phyloP scores from a whole-genome alignment of 2,797 vertebrate genomes.

The Oceanodroma leucorhoa region DNA sequence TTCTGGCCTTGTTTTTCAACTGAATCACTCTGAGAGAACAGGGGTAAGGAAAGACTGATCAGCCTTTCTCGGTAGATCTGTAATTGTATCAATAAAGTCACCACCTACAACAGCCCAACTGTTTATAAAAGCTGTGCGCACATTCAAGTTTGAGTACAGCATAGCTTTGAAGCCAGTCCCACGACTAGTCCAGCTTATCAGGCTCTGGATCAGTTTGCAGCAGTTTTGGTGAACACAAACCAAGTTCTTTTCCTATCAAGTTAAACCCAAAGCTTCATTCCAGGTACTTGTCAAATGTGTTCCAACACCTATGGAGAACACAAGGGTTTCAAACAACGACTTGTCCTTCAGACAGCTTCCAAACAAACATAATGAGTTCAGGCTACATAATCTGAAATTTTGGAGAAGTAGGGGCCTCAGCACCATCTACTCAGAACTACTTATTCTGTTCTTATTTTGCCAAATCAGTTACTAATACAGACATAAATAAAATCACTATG shows the following conservation, averaged over 20 bases:
- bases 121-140: background rate
- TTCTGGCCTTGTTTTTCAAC: background rate
- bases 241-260: background rate
- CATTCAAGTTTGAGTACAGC: background rate
- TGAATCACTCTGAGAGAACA: accelerated
- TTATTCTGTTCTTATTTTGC: background rate
- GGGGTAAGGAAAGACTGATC: background rate
- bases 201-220: background rate
- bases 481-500: background rate
- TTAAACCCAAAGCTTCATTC: background rate
- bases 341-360: background rate
- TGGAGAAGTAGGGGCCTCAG: background rate
- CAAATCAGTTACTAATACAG: background rate
- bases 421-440: background rate
- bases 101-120: background rate
- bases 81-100: background rate
- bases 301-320: background rate
- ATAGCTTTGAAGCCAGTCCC: background rate
- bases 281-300: background rate
- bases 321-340: background rate
- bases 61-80: background rate
- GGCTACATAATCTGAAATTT: background rate
- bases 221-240: background rate
- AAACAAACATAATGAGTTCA: background rate
- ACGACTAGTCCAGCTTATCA: background rate